These are phyloP conservation scores for Taurulus bubalis DNA, from an alignment of 2,113 vertebrate species.

Conservation along the genomic window DNA sequence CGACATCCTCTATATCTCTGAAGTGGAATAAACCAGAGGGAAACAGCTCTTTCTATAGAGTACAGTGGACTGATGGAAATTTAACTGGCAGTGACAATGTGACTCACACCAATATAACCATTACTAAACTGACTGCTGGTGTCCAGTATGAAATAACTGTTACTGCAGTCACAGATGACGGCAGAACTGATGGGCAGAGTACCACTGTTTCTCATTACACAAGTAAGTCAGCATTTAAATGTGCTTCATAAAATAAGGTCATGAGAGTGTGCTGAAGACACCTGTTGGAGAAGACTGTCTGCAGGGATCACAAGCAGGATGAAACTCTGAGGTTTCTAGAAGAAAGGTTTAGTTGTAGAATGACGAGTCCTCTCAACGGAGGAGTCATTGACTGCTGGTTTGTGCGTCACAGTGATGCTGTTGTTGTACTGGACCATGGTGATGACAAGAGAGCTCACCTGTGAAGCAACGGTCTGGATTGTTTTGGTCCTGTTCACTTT, in stretches of 20 bases:
- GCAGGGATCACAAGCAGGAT: constrained; percentile 4
- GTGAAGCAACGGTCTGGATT: background rate
- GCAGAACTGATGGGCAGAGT: background rate
- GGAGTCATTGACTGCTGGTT: background rate
- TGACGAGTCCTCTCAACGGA: background rate
- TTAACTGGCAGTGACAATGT: rapidly evolving
- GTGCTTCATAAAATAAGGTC: background rate
- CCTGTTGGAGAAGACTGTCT: background rate
- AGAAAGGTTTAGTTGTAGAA: background rate
- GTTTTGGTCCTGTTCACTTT: background rate
- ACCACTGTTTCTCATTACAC: constrained; percentile 7
- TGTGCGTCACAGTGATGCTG: background rate
- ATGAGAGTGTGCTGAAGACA: background rate
- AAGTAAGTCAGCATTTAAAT: constrained; percentile 14
- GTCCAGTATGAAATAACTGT: constrained; percentile 14
- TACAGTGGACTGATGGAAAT: constrained; percentile 20
- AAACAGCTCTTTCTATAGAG: constrained; percentile 37
- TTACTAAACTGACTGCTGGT: constrained; percentile 57
- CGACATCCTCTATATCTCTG: constrained; percentile 49
- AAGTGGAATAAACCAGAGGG: constrained; percentile 37
- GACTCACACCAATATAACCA: background rate
- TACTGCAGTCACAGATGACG: constrained; percentile 11
- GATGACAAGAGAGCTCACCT: background rate
- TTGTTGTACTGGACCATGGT: background rate
- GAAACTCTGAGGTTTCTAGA: background rate